Conservation (phyloP, 2,113 vertebrate species). For the Turdus rufiventris region DNA sequence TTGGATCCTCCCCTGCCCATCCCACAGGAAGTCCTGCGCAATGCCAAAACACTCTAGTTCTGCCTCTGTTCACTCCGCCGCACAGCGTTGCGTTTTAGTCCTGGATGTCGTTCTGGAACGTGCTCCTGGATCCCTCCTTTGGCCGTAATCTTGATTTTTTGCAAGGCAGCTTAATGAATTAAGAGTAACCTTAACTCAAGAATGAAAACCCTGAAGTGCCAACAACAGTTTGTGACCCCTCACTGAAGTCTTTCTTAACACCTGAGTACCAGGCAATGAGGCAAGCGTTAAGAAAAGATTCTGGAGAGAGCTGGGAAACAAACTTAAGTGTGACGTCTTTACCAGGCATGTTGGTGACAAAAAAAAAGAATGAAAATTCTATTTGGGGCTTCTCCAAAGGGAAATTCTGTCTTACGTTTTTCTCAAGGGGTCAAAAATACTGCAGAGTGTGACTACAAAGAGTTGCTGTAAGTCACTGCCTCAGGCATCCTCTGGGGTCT, state of each 20-base stretch:
- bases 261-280: neutral
- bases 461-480: neutral
- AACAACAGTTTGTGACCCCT: neutral
- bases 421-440: neutral
- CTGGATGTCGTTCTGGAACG: too few species aligned
- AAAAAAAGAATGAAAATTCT: neutral
- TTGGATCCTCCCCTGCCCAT: neutral
- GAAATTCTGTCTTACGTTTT: neutral
- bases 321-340: neutral
- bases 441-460: neutral
- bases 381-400: neutral
- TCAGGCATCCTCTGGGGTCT: neutral
- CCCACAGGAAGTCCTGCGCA: neutral
- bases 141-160: neutral
- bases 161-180: neutral
- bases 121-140: neutral
- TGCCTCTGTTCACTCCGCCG: fast-evolving
- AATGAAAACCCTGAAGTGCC: neutral
- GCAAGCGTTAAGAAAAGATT: neutral
- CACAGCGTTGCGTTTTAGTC: fast-evolving
- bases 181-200: neutral
- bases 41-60: fast-evolving
- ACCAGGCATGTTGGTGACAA: neutral
- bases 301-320: neutral
- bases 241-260: neutral